Conservation (phyloP, 2,797 vertebrate species). For the Oreochromis grahami region DNA sequence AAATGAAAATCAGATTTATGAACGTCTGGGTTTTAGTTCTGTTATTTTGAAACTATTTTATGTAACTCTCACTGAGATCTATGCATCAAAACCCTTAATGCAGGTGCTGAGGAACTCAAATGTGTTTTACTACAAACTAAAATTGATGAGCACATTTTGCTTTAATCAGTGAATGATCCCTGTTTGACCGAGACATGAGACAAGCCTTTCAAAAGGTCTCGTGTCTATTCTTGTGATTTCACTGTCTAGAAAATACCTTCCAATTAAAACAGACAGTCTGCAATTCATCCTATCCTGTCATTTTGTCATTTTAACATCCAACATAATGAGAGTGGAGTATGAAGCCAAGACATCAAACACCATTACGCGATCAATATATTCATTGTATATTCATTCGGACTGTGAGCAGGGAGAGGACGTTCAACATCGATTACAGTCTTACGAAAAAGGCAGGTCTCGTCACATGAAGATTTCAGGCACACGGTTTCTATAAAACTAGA, state of each 20-base stretch:
- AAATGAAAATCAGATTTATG: neutral
- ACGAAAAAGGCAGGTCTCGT: neutral
- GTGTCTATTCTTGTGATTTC: conserved; percentile 5
- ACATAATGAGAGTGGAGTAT: conserved; percentile 27
- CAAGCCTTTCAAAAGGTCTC: neutral
- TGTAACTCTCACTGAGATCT: neutral
- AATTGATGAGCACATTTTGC: neutral
- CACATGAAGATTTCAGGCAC: conserved; percentile 28
- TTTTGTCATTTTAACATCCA: conserved; percentile 27
- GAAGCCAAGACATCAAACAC: conserved; percentile 43
- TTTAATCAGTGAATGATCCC: conserved; percentile 1
- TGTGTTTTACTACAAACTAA: neutral
- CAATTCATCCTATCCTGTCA: conserved; percentile 13
- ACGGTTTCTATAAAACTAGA: neutral
- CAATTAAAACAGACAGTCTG: conserved; percentile 39
- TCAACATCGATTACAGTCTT: neutral
- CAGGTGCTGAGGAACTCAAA: neutral
- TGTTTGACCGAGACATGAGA: neutral
- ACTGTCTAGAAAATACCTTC: conserved; percentile 1
- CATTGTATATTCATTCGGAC: conserved; percentile 24
- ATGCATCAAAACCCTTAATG: neutral
- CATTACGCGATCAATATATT: conserved; percentile 7
- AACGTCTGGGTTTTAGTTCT: neutral
- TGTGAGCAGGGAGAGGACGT: conserved; percentile 16
- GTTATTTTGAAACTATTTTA: neutral